Evolutionary conservation across 2,113 vertebrate species (phyloP).

Genomic region (Pantherophis guttatus): DNA sequence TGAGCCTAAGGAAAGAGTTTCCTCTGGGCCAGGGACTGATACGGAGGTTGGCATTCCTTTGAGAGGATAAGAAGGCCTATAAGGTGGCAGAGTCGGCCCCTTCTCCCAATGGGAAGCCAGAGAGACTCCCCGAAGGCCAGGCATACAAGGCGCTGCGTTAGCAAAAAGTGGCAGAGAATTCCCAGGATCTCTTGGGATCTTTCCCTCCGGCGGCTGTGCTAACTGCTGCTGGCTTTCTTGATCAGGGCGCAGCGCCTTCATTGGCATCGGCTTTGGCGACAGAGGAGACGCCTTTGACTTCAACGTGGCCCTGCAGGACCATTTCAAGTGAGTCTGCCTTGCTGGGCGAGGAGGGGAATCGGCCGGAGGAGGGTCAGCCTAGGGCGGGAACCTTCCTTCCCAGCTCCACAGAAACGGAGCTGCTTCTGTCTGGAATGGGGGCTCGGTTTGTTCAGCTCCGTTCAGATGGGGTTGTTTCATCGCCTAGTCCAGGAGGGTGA

Average conservation of each 20-base stretch:
- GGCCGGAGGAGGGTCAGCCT: too few species aligned
- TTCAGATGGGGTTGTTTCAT: background rate
- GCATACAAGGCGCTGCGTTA: accelerated
- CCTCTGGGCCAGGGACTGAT: background rate
- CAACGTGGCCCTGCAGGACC: slow-evolving; percentile 95
- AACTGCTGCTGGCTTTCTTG: background rate
- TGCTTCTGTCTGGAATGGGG: background rate
- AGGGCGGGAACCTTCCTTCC: background rate
- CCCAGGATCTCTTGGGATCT: background rate
- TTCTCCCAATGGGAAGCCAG: background rate
- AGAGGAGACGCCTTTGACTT: slow-evolving; percentile 97
- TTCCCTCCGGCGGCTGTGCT: too few species aligned
- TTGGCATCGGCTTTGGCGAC: slow-evolving; percentile 93
- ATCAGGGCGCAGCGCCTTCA: slow-evolving; percentile 93
- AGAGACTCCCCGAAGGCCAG: background rate
- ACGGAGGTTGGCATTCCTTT: background rate
- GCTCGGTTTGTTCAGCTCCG: background rate
- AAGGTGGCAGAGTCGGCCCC: background rate
- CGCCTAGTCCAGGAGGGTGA: too few species aligned
- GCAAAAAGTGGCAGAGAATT: accelerated
- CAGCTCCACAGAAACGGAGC: background rate
- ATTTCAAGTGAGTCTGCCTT: slow-evolving; percentile 86
- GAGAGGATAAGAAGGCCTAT: background rate
- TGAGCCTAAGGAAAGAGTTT: background rate
- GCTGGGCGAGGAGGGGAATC: background rate